phyloP scores from a whole-genome alignment of 1,140 invertebrate genomes.

The Drosophila eugracilis region DNA sequence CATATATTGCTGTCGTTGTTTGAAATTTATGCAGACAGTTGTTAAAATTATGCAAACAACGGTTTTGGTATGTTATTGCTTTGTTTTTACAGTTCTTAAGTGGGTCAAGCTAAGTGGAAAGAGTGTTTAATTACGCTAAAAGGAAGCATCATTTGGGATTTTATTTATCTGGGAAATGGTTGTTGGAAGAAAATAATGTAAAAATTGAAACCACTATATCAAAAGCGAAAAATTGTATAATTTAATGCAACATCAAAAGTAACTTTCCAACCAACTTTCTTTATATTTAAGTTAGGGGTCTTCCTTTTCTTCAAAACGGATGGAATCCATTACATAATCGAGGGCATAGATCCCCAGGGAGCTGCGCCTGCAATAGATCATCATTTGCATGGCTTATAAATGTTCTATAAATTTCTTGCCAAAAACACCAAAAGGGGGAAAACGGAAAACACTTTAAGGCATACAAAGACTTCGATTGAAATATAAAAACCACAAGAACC shows the following conservation, averaged over 20 bases:
- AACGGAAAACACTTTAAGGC: conserved; percentile 58
- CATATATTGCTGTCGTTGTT: conserved; percentile 46
- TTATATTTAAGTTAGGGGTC: neutral
- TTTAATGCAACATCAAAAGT: neutral
- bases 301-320: conserved; percentile 7
- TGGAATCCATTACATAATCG: conserved; percentile 46
- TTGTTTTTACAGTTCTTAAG: neutral
- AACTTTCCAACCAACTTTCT: neutral
- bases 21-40: conserved; percentile 69
- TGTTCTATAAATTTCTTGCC: conserved; percentile 37
- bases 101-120: neutral
- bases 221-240: neutral
- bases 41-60: conserved; percentile 58
- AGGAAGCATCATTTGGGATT: neutral
- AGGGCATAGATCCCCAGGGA: conserved; percentile 30
- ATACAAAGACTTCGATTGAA: conserved; percentile 59
- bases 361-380: conserved; percentile 63
- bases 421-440: conserved; percentile 15
- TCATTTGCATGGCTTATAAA: conserved; percentile 67
- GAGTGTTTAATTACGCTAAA: neutral
- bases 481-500: conserved; percentile 74
- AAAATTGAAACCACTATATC: neutral
- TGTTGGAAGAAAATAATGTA: no score
- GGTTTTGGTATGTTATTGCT: conserved; percentile 8
- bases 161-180: no score